Evolutionary conservation across 2,797 vertebrate genomes (phyloP), one percentile per base, ranked within the genome.

Genomic region (Dendrocincla fuliginosa): DNA sequence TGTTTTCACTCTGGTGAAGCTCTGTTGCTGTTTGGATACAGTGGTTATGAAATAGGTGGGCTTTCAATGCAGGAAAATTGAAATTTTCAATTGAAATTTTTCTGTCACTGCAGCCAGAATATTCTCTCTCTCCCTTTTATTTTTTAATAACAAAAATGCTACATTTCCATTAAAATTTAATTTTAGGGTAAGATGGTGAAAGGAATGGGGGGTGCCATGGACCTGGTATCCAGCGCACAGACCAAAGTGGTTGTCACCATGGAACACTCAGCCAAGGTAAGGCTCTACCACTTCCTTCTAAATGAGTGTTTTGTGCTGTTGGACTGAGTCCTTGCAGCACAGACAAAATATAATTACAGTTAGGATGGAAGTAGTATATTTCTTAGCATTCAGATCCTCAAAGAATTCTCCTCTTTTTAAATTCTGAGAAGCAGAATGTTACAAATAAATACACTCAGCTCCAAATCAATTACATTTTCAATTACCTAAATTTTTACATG

Each of bases 161-260:
- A 68, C 5, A 19, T 90, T 88, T 96, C 13, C 12, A 74, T 87
- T 71, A 37, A 75, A 70, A 23, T 65, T 83, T 67, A 22, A 13
- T 97, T 96, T 96, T 95, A 99, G 99, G 99, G 99, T 81, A 99
- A 99, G 97, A 99, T 99, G 99, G 99, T 99, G 92, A 99, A 99
- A 97, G 99, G 99, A 93, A 99, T 99, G 99, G 99, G 99, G 2
- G 99, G 99, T 86, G 99, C 99, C 73, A 99, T 99, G 99, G 99
- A 99, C 88, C 98, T 99, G 73, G 99, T 99, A 80, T 99, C 99
- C 49, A 99, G 99, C 11, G 97, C 98, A 8, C 98, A 98, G 97
- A 99, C 99, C 70, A 99, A 99, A 97, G 99, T 99, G 65, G 99
- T 99, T 81, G 98, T 99, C 90, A 99, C 99, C 47, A 99, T 99